phyloP scores from a whole-genome alignment of 2,113 vertebrate species.

The Alligator mississippiensis region DNA sequence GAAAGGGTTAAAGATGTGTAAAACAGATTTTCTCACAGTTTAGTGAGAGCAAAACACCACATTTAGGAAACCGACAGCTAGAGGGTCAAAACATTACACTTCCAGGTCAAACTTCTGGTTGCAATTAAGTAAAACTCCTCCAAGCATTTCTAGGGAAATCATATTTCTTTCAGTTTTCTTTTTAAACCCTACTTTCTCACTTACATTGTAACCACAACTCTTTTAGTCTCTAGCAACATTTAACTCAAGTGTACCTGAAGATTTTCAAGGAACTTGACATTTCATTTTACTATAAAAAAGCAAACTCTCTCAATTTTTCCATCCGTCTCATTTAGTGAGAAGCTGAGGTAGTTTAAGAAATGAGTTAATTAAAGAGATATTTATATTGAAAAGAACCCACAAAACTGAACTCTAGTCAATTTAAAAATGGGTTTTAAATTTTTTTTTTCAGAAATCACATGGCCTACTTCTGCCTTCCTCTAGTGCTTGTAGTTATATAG shows the following conservation, averaged over 20 bases:
- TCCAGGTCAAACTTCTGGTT: slow-evolving; percentile 88
- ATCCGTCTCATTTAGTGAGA: background rate
- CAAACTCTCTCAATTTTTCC: background rate
- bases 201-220: slow-evolving; percentile 35
- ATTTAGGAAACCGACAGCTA: slow-evolving; percentile 83
- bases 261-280: background rate
- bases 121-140: slow-evolving; percentile 84
- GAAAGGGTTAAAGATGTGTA: slow-evolving; percentile 76
- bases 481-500: background rate
- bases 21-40: slow-evolving; percentile 83
- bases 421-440: background rate
- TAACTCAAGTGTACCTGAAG: background rate
- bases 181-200: slow-evolving; percentile 61
- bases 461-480: background rate
- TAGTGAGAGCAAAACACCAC: slow-evolving; percentile 74
- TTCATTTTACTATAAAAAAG: background rate
- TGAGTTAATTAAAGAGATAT: background rate
- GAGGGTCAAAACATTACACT: slow-evolving; percentile 83
- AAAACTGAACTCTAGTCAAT: background rate
- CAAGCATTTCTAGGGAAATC: slow-evolving; percentile 78
- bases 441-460: background rate
- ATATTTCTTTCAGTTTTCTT: slow-evolving; percentile 70
- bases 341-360: background rate
- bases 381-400: background rate
- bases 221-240: slow-evolving; percentile 41